Conservation (phyloP, 2,888 invertebrate species). For the Drosophila aldrichi region DNA sequence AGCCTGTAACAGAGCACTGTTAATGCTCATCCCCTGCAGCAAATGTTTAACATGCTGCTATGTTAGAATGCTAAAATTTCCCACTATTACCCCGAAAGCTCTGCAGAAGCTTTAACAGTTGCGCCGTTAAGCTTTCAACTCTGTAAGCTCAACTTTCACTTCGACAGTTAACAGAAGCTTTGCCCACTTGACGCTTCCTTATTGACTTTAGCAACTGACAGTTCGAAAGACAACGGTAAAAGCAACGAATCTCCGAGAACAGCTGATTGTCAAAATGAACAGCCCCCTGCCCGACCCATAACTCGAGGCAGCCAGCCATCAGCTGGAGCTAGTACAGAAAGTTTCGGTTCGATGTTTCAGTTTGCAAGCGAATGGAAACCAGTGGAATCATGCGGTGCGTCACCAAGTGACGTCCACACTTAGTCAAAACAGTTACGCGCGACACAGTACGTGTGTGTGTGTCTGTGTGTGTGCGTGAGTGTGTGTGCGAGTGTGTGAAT, state of each 20-base stretch:
- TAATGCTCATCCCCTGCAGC: conserved; percentile 18
- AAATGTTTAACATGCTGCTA: background rate
- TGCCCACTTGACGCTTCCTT: conserved; percentile 42
- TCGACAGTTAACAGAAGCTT: conserved; percentile 30
- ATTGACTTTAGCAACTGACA: conserved; percentile 53
- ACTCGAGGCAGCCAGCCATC: conserved; percentile 21
- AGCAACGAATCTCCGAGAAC: conserved; percentile 30
- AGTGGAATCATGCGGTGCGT: conserved; percentile 68
- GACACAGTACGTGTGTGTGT: conserved; percentile 19
- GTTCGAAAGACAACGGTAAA: conserved; percentile 29
- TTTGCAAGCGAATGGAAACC: conserved; percentile 52
- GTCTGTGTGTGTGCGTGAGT: conserved; percentile 17
- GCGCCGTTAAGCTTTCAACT: conserved; percentile 11
- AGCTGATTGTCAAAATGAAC: conserved; percentile 69
- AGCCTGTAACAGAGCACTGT: conserved; percentile 8
- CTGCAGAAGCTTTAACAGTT: conserved; percentile 12
- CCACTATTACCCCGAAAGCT: conserved; percentile 56
- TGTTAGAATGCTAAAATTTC: conserved; percentile 27
- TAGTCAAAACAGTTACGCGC: conserved; percentile 58
- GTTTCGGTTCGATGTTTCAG: conserved; percentile 48
- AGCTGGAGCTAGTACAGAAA: conserved; percentile 61
- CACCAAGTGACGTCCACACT: conserved; percentile 68
- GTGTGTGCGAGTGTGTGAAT: conserved; percentile 22
- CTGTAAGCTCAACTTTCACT: conserved; percentile 16
- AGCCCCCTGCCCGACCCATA: background rate